A percentile compares a stretch with the other conserved stretches of the same genome.
Conservation (phyloP, 1,140 invertebrate genomes). For the Danaus melanippus region DNA sequence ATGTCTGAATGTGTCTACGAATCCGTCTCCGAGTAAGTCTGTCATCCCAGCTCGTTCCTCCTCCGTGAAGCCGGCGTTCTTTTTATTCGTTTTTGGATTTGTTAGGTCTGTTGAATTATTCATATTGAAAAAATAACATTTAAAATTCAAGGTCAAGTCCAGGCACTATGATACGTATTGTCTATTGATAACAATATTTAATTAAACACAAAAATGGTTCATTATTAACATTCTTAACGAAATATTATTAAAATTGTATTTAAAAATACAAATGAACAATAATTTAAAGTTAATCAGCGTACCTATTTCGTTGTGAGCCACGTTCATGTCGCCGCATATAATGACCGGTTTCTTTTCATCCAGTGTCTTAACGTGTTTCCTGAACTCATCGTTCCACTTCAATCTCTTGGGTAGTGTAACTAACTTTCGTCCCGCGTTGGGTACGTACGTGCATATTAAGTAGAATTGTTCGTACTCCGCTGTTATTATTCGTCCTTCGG, state of each 20-base stretch:
- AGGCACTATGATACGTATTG: no score
- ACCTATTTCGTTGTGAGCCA: conserved; percentile 96
- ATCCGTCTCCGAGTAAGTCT: conserved; percentile 83
- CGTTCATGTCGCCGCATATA: conserved; percentile 97
- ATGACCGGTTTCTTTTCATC: conserved; percentile 95
- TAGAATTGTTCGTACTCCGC: conserved; percentile 95
- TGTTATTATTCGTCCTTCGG: conserved; percentile 94
- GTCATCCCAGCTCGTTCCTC: conserved; percentile 95
- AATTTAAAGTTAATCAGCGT: no score
- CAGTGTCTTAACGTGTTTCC: conserved; percentile 82
- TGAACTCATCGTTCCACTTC: conserved; percentile 91
- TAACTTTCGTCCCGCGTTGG: conserved; percentile 84
- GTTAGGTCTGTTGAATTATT: conserved; percentile 80
- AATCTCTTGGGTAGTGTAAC: conserved; percentile 90
- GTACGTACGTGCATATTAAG: conserved; percentile 83
- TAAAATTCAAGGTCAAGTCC: neutral
- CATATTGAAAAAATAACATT: conserved; percentile 8
- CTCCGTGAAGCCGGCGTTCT: conserved; percentile 95
- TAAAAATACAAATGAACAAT: no score
- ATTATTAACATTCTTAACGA: neutral
- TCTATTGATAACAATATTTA: conserved; percentile 3
- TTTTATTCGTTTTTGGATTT: conserved; percentile 95
- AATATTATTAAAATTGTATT: no score
- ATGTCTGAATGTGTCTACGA: conserved; percentile 90
- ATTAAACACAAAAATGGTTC: neutral